Conservation (phyloP, 2,888 invertebrate species). For the Frankliniella fusca region DNA sequence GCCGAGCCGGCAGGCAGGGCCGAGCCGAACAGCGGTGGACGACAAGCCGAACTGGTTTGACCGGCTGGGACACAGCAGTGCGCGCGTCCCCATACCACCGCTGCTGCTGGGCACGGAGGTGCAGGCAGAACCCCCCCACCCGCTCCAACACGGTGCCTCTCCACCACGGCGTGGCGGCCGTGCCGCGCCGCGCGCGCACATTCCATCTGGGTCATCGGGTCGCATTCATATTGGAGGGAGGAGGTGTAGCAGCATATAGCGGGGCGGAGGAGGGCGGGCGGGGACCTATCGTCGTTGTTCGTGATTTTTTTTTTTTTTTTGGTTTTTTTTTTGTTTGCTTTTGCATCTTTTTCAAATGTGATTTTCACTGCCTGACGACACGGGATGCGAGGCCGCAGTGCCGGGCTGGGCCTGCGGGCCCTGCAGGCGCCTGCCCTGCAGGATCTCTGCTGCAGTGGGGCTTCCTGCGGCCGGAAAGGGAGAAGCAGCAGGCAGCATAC, state of each 20-base stretch:
- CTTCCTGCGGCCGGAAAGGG: not conserved
- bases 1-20: not conserved
- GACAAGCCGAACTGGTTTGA: constrained; percentile 15
- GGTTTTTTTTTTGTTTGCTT: not conserved
- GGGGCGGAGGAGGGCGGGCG: too few relatives aligned
- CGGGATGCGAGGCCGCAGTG: too few relatives aligned
- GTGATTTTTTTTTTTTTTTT: too few relatives aligned
- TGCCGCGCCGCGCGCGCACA: not conserved
- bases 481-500: not conserved
- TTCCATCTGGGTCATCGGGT: constrained; percentile 21
- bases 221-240: not conserved
- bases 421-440: not conserved
- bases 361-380: not conserved
- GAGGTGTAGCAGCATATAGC: too few relatives aligned
- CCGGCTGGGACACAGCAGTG: not conserved
- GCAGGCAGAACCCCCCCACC: not conserved
- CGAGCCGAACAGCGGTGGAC: not conserved
- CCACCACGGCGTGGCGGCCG: not conserved
- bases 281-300: too few relatives aligned
- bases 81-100: not conserved
- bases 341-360: not conserved
- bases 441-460: not conserved
- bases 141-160: not conserved
- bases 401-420: not conserved
- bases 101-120: not conserved